Evolutionary conservation across 2,113 vertebrate genomes (phyloP).

Genomic region (Sceloporus tristichus): DNA sequence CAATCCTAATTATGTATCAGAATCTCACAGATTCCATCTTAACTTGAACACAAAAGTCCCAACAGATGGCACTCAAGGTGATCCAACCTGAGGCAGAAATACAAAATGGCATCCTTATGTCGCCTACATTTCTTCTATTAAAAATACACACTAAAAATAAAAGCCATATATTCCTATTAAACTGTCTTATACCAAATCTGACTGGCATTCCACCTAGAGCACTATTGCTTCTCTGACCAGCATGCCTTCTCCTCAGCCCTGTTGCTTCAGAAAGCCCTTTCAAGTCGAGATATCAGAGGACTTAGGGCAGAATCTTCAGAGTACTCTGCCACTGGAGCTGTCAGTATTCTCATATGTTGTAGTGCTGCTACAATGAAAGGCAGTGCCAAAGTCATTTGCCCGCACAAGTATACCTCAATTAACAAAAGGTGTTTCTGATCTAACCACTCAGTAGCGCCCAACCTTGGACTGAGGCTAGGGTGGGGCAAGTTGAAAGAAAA

Average conservation of each 20-base stretch:
- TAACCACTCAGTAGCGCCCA: no score
- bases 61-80: constrained; percentile 1
- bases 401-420: neutral
- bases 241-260: neutral
- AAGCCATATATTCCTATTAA: neutral
- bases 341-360: neutral
- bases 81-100: constrained; percentile 6
- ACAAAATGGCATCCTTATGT: neutral
- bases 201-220: neutral
- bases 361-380: neutral
- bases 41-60: neutral
- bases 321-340: neutral
- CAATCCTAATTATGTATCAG: neutral
- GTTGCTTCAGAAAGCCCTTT: neutral
- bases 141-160: neutral
- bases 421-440: no score
- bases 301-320: neutral
- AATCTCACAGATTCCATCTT: neutral
- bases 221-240: neutral
- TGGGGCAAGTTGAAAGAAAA: no score
- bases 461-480: no score
- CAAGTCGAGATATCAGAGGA: neutral
- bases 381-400: neutral
- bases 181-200: neutral
- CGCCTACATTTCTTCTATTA: neutral